Evolutionary conservation across 1,140 invertebrate species (phyloP), one percentile per base, ranked within the genome.

Genomic region (Phocides pigmalion): DNA sequence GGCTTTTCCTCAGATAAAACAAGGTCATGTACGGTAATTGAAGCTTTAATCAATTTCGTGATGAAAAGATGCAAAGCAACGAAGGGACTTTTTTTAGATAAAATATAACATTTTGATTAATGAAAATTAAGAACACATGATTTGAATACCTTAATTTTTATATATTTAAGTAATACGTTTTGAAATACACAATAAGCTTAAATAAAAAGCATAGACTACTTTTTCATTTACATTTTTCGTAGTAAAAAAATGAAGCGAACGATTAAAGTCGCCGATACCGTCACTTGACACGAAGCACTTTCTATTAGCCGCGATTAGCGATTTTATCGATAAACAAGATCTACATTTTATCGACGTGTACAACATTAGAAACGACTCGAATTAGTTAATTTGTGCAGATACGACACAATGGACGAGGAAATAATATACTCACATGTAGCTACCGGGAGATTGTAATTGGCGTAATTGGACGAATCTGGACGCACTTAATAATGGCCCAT

Each of bases 301-400:
- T 68, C 66, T 56, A 64, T 68, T 67, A 56, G 58, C 42, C 37
- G 53, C 63, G 53, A 69, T 58, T 69, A 50, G 44, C 54, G 53
- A 69, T 66, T 64, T 59, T 47, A 71, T 76, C 73, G 70, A 78
- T 68, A 71, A 42, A 20, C 35, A 17, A 46, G 47, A 20, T 42
- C n/a, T 14, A 9, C 17, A 22, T 50, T 20, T 66, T 70, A 79
- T 79, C 75, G 75, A 77, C 15, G 44, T 37, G 9, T 47, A 62
- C 68, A 44, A 64, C 72, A 68, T 80, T 77, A 79, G 66, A 66
- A 66, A 68, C 62, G 65, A 87, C 66, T 78, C 76, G 77, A 84
- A 89, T 89, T 88, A 90, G 87, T 90, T 90, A 90, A 90, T 89
- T 90, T 87, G 86, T 89, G 80, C 86, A 88, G 85, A 88, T 87